Conservation (phyloP, 2,797 vertebrate species). For the Coranthus polyacanthus region DNA sequence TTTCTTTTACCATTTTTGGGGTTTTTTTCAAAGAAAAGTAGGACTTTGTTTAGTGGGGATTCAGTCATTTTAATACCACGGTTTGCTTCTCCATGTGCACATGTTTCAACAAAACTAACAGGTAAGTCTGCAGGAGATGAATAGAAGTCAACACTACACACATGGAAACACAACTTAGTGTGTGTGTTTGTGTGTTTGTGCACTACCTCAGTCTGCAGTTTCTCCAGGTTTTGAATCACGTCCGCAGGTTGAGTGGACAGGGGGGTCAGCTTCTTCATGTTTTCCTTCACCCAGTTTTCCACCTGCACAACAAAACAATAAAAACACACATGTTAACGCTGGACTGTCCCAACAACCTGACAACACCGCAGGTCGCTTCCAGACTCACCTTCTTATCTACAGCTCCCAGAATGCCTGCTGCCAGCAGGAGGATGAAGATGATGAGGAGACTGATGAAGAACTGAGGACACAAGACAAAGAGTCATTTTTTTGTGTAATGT, state of each 20-base stretch:
- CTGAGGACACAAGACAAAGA: slow-evolving; percentile 67
- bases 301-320: slow-evolving; percentile 45
- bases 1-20: no score
- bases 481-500: no score
- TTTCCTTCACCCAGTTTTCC: slow-evolving; percentile 41
- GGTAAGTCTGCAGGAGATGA: no score
- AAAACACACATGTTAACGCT: not conserved
- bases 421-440: slow-evolving; percentile 89
- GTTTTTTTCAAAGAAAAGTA: no score
- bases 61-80: no score
- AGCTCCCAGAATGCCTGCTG: slow-evolving; percentile 85
- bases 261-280: slow-evolving; percentile 28
- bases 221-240: slow-evolving; percentile 48
- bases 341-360: not conserved
- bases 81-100: no score
- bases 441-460: slow-evolving; percentile 90
- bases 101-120: no score
- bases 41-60: no score
- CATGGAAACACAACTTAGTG: not conserved
- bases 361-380: not conserved
- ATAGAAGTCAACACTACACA: no score
- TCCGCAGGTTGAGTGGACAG: fast-evolving
- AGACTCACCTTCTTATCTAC: slow-evolving; percentile 81
- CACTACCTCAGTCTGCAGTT: slow-evolving; percentile 67
- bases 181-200: not conserved